phyloP scores from a whole-genome alignment of 1,140 invertebrate genomes.

The Brachionus koreanus region DNA sequence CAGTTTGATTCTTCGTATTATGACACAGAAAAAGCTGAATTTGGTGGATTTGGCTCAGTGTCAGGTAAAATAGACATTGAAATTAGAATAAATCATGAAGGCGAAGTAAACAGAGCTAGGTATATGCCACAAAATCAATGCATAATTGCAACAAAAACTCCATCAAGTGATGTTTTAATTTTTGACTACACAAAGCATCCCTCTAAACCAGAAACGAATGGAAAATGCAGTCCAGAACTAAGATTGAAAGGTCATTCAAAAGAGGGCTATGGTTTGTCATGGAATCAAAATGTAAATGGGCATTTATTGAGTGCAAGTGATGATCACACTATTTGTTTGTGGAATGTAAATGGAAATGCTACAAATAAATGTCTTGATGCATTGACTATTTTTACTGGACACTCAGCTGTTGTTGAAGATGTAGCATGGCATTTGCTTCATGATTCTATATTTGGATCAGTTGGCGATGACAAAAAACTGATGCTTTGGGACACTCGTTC shows the following conservation, averaged over 20 bases:
- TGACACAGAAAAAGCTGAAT: conserved; percentile 97
- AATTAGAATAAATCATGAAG: conserved; percentile 99
- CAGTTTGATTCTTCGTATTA: conserved; percentile 88
- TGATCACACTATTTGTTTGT: conserved; percentile 98
- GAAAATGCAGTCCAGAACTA: conserved; percentile 77
- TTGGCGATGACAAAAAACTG: conserved; percentile 97
- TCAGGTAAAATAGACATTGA: conserved; percentile 99
- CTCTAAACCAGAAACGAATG: background rate
- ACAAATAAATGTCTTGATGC: conserved; percentile 84
- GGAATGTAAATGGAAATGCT: conserved; percentile 95
- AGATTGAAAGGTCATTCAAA: conserved; percentile 93
- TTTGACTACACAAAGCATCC: conserved; percentile 98
- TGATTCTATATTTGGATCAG: conserved; percentile 95
- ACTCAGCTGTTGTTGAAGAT: conserved; percentile 98
- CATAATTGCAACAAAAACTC: conserved; percentile 98
- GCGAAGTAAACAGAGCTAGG: conserved; percentile 95
- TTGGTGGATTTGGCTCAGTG: conserved; percentile 97
- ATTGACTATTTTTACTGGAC: conserved; percentile 89
- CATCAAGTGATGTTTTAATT: conserved; percentile 95
- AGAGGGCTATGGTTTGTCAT: conserved; percentile 91
- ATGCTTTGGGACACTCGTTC: conserved; percentile 99
- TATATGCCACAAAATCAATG: conserved; percentile 99
- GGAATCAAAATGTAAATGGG: conserved; percentile 98
- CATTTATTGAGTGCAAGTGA: conserved; percentile 93
- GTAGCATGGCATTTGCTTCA: conserved; percentile 98